Percentiles rank a stretch among this genome's conserved stretches.
Conservation (phyloP, 1,140 invertebrate genomes). For the Neotoxoptera formosana region DNA sequence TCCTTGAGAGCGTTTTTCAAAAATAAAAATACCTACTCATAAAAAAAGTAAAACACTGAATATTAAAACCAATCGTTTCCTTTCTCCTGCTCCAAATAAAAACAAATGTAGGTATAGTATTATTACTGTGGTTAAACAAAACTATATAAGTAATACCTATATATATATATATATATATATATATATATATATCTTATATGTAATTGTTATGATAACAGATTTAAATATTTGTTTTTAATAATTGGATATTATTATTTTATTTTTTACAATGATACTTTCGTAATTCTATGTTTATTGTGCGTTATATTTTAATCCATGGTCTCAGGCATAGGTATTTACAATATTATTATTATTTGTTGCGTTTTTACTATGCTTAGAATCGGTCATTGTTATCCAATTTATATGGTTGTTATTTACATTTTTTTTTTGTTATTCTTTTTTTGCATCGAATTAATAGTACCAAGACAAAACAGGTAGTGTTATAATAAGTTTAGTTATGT, state of each 20-base stretch:
- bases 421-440: not conserved
- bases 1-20: not conserved
- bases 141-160: not conserved
- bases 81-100: constrained; percentile 8
- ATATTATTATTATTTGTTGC: constrained; percentile 30
- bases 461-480: constrained; percentile 12
- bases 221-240: not conserved
- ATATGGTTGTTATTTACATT: constrained; percentile 25
- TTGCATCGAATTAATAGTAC: not conserved
- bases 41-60: constrained; percentile 11
- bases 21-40: not conserved
- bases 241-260: not conserved
- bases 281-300: not conserved
- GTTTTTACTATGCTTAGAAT: not conserved
- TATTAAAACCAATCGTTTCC: not conserved
- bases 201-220: not conserved
- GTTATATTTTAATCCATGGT: not conserved
- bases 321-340: not conserved
- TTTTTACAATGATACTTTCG: not conserved
- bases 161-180: not conserved
- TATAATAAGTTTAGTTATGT: not conserved
- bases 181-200: not conserved
- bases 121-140: not conserved
- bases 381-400: constrained; percentile 41
- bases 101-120: not conserved